phyloP scores from a whole-genome alignment of 1,140 invertebrate genomes.

The Drosophila azteca region DNA sequence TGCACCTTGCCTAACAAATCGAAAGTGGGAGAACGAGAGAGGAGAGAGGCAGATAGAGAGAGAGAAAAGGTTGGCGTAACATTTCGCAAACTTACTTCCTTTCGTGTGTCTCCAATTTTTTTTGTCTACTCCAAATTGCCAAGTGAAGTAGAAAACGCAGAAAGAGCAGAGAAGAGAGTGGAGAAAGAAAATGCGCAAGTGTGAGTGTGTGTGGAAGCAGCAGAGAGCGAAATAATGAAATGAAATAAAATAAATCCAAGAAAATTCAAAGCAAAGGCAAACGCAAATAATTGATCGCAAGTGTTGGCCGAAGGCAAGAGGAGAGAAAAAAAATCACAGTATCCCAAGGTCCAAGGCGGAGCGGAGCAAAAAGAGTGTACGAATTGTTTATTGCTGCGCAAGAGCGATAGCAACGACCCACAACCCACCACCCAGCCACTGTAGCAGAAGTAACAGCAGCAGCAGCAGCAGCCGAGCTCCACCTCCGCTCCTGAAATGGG shows the following conservation, averaged over 20 bases:
- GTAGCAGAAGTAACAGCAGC: background rate
- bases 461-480: slow-evolving; percentile 9
- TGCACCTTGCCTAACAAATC: no score
- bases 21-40: no score
- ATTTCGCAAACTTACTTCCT: slow-evolving; percentile 70
- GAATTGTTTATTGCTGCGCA: slow-evolving; percentile 56
- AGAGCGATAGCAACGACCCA: slow-evolving; percentile 30
- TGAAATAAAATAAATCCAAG: slow-evolving; percentile 70
- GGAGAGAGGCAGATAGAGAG: slow-evolving; percentile 1
- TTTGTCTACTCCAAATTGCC: slow-evolving; percentile 70
- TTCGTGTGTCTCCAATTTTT: slow-evolving; percentile 46
- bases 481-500: slow-evolving; percentile 86
- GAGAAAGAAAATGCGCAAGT: slow-evolving; percentile 49
- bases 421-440: slow-evolving; percentile 32
- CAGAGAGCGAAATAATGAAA: slow-evolving; percentile 29
- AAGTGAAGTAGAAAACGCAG: slow-evolving; percentile 44
- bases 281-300: slow-evolving; percentile 61
- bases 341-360: slow-evolving; percentile 29
- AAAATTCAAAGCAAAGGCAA: slow-evolving; percentile 58
- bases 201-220: slow-evolving; percentile 17
- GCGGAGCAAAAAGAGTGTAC: slow-evolving; percentile 49
- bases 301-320: slow-evolving; percentile 14
- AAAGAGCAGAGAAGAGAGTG: slow-evolving; percentile 47
- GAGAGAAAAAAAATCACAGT: slow-evolving; percentile 32
- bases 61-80: slow-evolving; percentile 41